Conservation (phyloP, 92 coral and sea anemone species). For the Bergia sp. region DNA sequence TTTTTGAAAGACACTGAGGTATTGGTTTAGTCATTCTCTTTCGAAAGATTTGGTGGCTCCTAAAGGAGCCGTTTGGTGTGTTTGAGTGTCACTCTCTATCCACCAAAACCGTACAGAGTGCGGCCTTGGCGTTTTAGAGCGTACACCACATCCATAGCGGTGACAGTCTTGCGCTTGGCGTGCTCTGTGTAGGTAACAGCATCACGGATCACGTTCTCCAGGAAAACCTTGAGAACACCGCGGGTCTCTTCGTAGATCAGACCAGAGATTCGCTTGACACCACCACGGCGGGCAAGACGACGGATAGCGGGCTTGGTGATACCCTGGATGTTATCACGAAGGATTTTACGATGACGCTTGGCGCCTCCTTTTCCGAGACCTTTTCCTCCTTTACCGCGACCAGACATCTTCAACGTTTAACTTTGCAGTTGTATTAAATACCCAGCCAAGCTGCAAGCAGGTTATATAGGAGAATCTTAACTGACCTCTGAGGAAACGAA, state of each 20-base stretch:
- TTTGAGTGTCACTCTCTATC: too few relatives aligned
- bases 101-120: slow-evolving; percentile 86
- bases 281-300: slow-evolving; percentile 93
- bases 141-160: slow-evolving; percentile 92
- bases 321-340: too few relatives aligned
- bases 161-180: slow-evolving; percentile 92
- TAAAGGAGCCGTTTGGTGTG: slow-evolving; percentile 91
- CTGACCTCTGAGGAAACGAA: too few relatives aligned
- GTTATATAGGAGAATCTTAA: too few relatives aligned
- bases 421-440: too few relatives aligned
- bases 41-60: slow-evolving; percentile 79
- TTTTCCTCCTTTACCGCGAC: slow-evolving; percentile 84
- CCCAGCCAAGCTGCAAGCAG: too few relatives aligned
- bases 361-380: slow-evolving; percentile 94
- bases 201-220: slow-evolving; percentile 97
- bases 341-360: slow-evolving; percentile 89
- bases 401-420: too few relatives aligned
- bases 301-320: too few relatives aligned
- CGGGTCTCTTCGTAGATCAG: slow-evolving; percentile 76
- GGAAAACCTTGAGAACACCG: slow-evolving; percentile 94
- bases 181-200: slow-evolving; percentile 96
- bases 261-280: slow-evolving; percentile 91
- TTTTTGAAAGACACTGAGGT: too few relatives aligned
- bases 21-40: slow-evolving; percentile 15
- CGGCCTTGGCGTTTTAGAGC: slow-evolving; percentile 92